phyloP scores from a whole-genome alignment of 1,140 invertebrate species.

The Acromyrmex heyeri region DNA sequence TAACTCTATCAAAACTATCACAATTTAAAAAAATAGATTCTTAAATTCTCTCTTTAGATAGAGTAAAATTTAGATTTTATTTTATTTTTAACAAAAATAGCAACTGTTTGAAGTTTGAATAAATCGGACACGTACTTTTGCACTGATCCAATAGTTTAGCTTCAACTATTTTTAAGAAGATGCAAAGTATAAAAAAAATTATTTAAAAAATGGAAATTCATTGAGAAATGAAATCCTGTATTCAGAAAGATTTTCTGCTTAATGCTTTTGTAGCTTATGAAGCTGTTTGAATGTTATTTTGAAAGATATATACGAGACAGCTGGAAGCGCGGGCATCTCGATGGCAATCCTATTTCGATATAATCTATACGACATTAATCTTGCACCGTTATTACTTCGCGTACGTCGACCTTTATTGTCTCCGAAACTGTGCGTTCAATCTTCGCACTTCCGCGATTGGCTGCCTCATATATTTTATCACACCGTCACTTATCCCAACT shows the following conservation, averaged over 20 bases:
- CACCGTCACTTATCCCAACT: not conserved
- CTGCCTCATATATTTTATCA: conserved; percentile 30
- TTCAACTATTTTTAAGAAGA: not conserved
- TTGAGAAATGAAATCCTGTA: not conserved
- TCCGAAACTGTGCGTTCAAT: conserved; percentile 23
- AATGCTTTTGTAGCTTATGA: not conserved
- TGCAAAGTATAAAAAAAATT: not conserved
- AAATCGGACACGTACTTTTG: no score
- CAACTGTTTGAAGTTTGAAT: no score
- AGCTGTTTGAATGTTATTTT: conserved; percentile 27
- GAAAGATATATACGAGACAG: not conserved
- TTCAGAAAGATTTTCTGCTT: not conserved
- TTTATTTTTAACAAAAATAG: no score
- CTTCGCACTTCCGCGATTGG: conserved; percentile 45
- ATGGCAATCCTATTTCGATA: conserved; percentile 39
- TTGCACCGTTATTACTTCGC: conserved; percentile 44
- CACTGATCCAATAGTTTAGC: no score
- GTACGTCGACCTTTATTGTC: conserved; percentile 34
- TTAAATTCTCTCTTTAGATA: no score
- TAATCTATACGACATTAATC: conserved; percentile 61
- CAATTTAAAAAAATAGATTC: no score
- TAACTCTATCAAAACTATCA: no score
- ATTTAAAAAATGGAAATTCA: not conserved
- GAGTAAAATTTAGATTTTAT: no score
- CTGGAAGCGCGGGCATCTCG: conserved; percentile 6